Base-by-base conservation (phyloP, 2,888 invertebrate species). In the Lycaena phlaeas region DNA sequence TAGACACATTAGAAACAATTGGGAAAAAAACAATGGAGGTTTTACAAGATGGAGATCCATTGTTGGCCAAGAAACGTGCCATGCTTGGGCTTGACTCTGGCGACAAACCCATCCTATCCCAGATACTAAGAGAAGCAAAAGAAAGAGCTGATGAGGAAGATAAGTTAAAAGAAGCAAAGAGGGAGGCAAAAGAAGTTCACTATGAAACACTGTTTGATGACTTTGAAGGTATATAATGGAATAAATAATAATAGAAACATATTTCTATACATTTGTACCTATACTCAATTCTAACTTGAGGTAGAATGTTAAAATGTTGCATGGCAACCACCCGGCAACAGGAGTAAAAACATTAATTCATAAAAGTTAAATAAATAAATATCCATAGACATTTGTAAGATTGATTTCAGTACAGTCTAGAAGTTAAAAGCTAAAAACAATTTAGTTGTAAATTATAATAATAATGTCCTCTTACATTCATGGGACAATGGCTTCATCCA, bases 21-120 rank as follows among this genome's bases (percentile, higher is more conserved):
- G 97, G 97, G 4, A 96, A 96, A 68, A 96, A 96, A 68, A 97
- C 97, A 0, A 95, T 96, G 91, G 92, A 94, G 62, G 95, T 95
- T 0, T 75, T 97, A 1, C 95, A 96, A 66, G 96, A 97, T 43
- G 95, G 95, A 17, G 96, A 97, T 71, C 96, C 96, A 0, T 93
- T 95, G 0, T 72, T 96, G 10, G 92, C 91, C 52, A 93, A 93
- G 57, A 92, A 92, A 60, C 75, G 91, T 27, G 90, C 91, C 1
- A 85, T 92, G 56, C 79, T 93, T 2, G 86, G 87, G 37, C 70
- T 88, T 4, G 88, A 76, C 3, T 44, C 72, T 1, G 70, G 87
- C 2, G 87, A 90, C 22, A 89, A 89, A 52, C 89, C 89, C 0
- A 88, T 88, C 10, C 65, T 92, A 18, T 91, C 91, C 1, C 76